Evolutionary conservation across 1,140 invertebrate species (phyloP).

Genomic region (Luehdorfia chinensis): DNA sequence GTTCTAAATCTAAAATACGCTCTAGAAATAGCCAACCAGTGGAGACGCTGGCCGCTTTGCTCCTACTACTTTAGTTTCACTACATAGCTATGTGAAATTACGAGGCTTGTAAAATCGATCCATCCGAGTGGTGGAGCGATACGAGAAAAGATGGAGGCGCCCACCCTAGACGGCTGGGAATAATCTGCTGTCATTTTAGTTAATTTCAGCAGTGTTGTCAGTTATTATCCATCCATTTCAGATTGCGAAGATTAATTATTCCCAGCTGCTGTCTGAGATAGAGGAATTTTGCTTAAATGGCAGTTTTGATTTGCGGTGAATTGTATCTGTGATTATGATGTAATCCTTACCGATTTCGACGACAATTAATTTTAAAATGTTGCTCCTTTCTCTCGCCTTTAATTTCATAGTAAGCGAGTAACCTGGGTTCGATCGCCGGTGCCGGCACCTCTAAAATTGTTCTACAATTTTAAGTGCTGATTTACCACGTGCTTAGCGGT

Average conservation of each 20-base stretch:
- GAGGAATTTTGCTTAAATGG: background rate
- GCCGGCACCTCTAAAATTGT: no score
- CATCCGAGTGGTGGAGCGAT: slow-evolving; percentile 19
- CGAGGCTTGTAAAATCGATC: slow-evolving; percentile 29
- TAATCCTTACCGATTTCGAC: no score
- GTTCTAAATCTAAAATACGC: slow-evolving; percentile 2
- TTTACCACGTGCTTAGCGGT: no score
- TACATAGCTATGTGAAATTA: slow-evolving; percentile 9
- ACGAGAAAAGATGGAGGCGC: slow-evolving; percentile 15
- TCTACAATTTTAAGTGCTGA: no score
- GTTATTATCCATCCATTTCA: slow-evolving; percentile 1
- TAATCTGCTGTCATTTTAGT: slow-evolving; percentile 32
- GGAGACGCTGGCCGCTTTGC: background rate
- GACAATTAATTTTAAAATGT: no score
- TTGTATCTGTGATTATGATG: no score
- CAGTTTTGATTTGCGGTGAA: background rate
- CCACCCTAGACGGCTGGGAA: slow-evolving; percentile 5
- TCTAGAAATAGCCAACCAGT: background rate
- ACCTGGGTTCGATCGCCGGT: no score
- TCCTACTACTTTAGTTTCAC: background rate
- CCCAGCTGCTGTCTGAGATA: background rate
- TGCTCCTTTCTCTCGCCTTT: no score
- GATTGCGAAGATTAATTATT: slow-evolving; percentile 4
- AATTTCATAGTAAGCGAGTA: no score
- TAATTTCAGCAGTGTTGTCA: slow-evolving; percentile 13